These are phyloP conservation scores for Phalacrocorax pelagicus DNA, from an alignment of 2,113 vertebrate genomes.

Conservation along the genomic window DNA sequence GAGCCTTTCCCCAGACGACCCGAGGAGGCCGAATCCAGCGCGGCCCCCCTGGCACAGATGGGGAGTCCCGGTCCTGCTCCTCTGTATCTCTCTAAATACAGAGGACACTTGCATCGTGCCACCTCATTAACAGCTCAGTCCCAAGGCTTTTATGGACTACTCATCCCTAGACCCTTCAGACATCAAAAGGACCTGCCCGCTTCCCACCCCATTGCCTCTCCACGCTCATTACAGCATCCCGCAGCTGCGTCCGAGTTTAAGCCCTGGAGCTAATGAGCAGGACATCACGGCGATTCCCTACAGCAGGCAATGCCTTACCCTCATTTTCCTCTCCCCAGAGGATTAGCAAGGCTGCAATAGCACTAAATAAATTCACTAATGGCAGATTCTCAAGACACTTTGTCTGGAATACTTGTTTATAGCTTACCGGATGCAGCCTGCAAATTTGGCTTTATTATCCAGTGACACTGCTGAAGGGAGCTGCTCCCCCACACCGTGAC, in stretches of 20 bases:
- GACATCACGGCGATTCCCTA: background rate
- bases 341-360: conserved; percentile 41
- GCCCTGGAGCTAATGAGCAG: background rate
- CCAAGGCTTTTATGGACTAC: background rate
- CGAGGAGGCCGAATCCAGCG: background rate
- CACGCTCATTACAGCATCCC: background rate
- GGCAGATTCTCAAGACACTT: conserved; percentile 33
- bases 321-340: conserved; percentile 39
- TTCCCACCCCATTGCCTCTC: background rate
- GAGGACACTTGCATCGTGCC: background rate
- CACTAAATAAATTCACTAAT: background rate
- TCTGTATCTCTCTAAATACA: background rate
- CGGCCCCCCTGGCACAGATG: accelerated
- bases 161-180: conserved; percentile 38
- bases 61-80: background rate
- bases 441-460: background rate
- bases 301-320: background rate
- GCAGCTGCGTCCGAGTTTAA: background rate
- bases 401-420: conserved; percentile 32
- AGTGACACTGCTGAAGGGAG: background rate
- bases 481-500: background rate
- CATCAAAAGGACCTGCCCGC: conserved; percentile 22
- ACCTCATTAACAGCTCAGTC: background rate
- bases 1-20: background rate
- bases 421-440: conserved; percentile 2